Evolutionary conservation across 2,113 vertebrate species (phyloP).

Genomic region (Puffinus mauretanicus): DNA sequence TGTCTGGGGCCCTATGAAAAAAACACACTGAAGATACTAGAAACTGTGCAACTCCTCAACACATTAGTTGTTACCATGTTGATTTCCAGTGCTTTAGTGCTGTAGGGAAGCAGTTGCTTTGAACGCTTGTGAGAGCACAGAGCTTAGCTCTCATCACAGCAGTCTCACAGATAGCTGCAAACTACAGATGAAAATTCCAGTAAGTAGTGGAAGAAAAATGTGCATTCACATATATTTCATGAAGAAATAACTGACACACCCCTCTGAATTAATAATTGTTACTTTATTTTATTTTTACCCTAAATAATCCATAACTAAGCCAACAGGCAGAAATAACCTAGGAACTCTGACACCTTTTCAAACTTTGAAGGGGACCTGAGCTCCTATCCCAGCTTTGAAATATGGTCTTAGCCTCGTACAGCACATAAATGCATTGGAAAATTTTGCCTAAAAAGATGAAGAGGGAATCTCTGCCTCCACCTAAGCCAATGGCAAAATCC

Average conservation of each 20-base stretch:
- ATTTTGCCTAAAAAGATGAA: neutral
- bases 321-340: neutral
- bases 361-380: neutral
- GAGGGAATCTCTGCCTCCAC: neutral
- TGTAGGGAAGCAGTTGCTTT: neutral
- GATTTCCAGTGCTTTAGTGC: conserved; percentile 38
- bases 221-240: neutral
- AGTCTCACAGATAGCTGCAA: neutral
- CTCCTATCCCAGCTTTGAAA: neutral
- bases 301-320: neutral
- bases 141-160: neutral
- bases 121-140: neutral
- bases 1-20: neutral
- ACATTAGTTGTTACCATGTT: conserved; percentile 31
- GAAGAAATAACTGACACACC: neutral
- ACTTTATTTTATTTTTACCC: neutral
- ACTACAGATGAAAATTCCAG: neutral
- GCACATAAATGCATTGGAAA: neutral
- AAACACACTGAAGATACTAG: neutral
- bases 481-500: neutral
- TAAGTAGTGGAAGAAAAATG: neutral
- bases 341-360: neutral
- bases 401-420: neutral
- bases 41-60: neutral
- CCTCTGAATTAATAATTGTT: neutral